Conservation (phyloP, 2,797 vertebrate species). For the Anomalospiza imberbis region DNA sequence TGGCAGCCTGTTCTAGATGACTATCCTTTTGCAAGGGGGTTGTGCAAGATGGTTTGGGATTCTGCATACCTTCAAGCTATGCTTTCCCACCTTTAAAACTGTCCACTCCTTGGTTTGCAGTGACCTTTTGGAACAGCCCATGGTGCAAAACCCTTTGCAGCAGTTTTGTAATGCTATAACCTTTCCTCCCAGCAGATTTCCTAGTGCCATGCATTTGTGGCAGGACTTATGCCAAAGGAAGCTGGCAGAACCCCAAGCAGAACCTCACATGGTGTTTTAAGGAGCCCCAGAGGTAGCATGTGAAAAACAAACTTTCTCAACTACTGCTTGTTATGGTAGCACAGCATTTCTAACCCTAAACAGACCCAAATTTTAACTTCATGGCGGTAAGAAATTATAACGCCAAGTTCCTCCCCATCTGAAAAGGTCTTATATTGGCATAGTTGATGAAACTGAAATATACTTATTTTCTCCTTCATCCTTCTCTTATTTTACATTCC, state of each 20-base stretch:
- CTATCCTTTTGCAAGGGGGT: neutral
- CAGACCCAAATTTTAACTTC: neutral
- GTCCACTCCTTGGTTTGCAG: neutral
- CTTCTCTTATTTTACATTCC: neutral
- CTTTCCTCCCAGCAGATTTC: neutral
- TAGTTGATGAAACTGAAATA: neutral
- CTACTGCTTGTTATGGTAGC: neutral
- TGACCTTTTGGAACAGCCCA: neutral
- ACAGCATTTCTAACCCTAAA: neutral
- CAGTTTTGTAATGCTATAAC: neutral
- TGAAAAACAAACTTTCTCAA: neutral
- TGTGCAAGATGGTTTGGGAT: neutral
- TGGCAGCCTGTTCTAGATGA: neutral
- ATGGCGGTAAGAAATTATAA: neutral
- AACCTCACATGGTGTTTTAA: neutral
- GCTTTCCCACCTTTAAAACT: neutral
- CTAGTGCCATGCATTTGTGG: neutral
- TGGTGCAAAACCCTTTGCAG: neutral
- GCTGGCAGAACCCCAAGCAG: neutral
- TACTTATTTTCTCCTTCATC: neutral
- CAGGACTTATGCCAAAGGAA: constrained; percentile 22
- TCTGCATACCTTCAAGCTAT: neutral
- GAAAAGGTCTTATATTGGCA: neutral
- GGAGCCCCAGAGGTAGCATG: neutral
- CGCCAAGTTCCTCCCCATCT: neutral